These are phyloP conservation scores for Antheraea mylitta DNA, from an alignment of 1,140 invertebrate genomes.

Conservation along the genomic window DNA sequence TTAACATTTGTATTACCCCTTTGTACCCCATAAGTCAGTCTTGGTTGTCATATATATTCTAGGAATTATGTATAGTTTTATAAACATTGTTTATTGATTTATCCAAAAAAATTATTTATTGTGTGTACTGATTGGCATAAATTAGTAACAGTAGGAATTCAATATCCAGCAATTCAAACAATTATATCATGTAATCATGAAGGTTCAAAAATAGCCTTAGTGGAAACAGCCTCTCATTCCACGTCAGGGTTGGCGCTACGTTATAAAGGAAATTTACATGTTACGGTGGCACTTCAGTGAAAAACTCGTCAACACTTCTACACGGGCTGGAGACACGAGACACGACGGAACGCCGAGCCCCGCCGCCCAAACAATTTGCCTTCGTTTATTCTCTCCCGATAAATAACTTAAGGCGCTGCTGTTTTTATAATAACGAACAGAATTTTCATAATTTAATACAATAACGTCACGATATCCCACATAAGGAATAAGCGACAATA, in stretches of 20 bases:
- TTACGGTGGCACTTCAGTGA: slow-evolving; percentile 1
- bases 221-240: background rate
- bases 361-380: background rate
- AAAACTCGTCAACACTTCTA: slow-evolving; percentile 1
- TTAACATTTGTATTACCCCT: no score
- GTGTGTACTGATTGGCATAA: no score
- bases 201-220: background rate
- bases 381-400: background rate
- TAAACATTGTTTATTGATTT: no score
- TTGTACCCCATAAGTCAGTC: no score
- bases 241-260: background rate
- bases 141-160: no score
- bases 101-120: no score
- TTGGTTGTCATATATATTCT: no score
- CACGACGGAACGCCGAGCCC: no score
- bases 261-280: background rate
- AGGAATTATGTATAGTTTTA: no score
- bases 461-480: background rate
- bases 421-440: background rate
- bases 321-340: background rate
- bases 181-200: background rate
- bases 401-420: background rate
- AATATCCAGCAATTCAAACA: background rate
- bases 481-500: no score
- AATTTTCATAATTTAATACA: background rate